These are phyloP conservation scores for Rhinogobius similis DNA, from an alignment of 2,113 vertebrate species.

Conservation along the genomic window DNA sequence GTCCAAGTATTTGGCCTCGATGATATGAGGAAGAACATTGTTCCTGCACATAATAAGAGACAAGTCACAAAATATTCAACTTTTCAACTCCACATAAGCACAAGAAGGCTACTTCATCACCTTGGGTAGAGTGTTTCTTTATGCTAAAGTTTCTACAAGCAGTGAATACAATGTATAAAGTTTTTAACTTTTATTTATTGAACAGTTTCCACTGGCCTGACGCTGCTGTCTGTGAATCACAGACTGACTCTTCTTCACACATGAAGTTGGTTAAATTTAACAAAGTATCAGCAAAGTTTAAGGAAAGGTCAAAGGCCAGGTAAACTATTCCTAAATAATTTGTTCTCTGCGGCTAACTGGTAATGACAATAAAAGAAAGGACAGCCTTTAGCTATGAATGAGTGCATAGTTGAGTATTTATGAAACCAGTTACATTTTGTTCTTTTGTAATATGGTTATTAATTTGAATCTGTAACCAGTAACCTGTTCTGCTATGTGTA, in stretches of 20 bases:
- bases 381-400: neutral
- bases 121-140: neutral
- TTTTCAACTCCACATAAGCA: neutral
- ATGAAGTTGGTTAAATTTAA: neutral
- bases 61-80: constrained; percentile 6
- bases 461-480: neutral
- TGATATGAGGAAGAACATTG: constrained; percentile 92
- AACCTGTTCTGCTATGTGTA: neutral
- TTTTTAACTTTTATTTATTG: constrained; percentile 1
- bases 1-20: constrained; percentile 96
- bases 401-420: neutral
- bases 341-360: neutral
- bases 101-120: neutral
- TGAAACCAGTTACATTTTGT: neutral
- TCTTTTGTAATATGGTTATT: neutral
- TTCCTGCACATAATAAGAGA: constrained; percentile 79
- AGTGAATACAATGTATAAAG: neutral
- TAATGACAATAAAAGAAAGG: neutral
- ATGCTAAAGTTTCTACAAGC: neutral
- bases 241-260: constrained; percentile 10
- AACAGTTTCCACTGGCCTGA: neutral
- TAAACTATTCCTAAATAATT: neutral
- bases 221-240: constrained; percentile 20
- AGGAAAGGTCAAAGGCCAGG: neutral
- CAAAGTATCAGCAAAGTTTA: neutral